Base-by-base conservation (phyloP, 2,888 invertebrate genomes). In the Campoplex nolae region DNA sequence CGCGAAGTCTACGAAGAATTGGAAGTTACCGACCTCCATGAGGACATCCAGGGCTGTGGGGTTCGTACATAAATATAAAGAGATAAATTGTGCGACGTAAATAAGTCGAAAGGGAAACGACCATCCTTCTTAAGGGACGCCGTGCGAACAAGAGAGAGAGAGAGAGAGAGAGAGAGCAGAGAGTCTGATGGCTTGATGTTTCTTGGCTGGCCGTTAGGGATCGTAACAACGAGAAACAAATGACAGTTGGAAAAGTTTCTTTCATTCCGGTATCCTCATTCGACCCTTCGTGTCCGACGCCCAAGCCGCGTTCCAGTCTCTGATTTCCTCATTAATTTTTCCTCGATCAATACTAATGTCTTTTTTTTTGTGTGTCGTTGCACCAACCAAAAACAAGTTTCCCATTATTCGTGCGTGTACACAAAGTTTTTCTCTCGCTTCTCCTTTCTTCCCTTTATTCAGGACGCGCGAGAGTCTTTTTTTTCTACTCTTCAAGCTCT, bases 291-390 rank as follows among this genome's bases (percentile, higher is more conserved):
- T 84, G 13, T 78, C 80, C 70, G 65, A 75, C 68, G 81, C 86
- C 78, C 67, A 77, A 67, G 48, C 62, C 88, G 89, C 90, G 90
- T 90, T 92, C 90, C 92, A 90, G 90, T 92, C 91, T 91, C 92
- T 92, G 92, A 92, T 92, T 92, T 91, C 89, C 91, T 92, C 93
- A 91, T 92, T 93, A 92, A 93, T 92, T 92, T 91, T 91, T 86
- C 80, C 68, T 28, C 54, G 89, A 88, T 89, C 89, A 87, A 90
- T 90, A 89, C 88, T 88, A 88, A 88, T 88, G 90, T 51, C 79
- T 84, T 48, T 76, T 88, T 38, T 38, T 3, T 38, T 88, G 85
- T 76, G 48, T 70, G 11, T 81, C 54, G 51, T 70, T 68, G 56
- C 35, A n/a, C 75, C 71, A 74, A 28, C 35, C 80, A 51, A 56